Base-by-base conservation (phyloP, 2,797 vertebrate species). In the Sebastes itinus region DNA sequence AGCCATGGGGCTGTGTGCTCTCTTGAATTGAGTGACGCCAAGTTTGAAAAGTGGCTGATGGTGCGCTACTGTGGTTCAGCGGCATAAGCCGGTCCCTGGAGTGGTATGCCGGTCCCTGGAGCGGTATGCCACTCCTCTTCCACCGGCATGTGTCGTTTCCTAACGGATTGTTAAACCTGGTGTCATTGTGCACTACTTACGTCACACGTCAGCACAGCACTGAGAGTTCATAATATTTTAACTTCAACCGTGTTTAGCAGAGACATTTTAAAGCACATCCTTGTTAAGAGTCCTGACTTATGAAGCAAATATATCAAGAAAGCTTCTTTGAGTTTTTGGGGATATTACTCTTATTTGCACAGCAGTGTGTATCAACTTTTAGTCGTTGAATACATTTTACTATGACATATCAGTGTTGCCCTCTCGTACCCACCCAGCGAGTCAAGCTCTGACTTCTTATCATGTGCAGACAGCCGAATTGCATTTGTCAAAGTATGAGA, bases 21-120 rank as follows among this genome's bases (percentile, higher is more conserved):
- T 52, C 4, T 46, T 58, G 2, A 75, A 33, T 0, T 7, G 42
- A 0, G 42, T 46, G 42, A 0, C 7, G 0, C 42, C 42, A 46
- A 46, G 42, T 7, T 46, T 18, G 6, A 46, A 46, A 46, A 46
- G 42, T 46, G 6, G 42, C 42, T 46, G 16, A 46, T 46, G 42
- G 16, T 46, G 38, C 2, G 6, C 38, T 42, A 16, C 38, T 42
- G 38, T 42, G 16, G 42, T 46, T 46, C 42, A 46, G 16, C 14
- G 16, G 42, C 16, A 46, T 46, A 46, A 46, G 35, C 35, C 35
- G 12, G 12, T 12, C 4, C 33, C 10, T 33, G 32, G 28, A 30
- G 28, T 1, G 28, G 6, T 32, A n/a, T n/a, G n/a, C n/a, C n/a
- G 12, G 12, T 12, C 4, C 33, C 23, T 25, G 27, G 32, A 33